Evolutionary conservation across 1,140 invertebrate species (phyloP).

Genomic region (Drosophila mauritiana): DNA sequence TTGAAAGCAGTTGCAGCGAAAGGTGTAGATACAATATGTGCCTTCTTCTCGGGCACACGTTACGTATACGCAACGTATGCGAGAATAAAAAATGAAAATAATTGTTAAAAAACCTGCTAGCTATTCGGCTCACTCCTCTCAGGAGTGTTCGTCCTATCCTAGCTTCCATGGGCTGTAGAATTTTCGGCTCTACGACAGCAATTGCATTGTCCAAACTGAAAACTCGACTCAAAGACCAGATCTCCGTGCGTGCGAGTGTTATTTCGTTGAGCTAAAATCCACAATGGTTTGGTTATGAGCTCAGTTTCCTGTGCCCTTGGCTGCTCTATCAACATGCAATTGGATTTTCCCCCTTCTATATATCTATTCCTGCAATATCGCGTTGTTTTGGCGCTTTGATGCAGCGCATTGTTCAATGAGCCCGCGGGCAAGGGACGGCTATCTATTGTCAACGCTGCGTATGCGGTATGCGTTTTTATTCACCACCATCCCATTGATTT

Average conservation of each 20-base stretch:
- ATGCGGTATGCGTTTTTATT: constrained; percentile 64
- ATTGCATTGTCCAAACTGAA: constrained; percentile 14
- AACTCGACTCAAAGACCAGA: background rate
- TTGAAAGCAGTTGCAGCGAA: background rate
- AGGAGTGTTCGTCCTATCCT: constrained; percentile 5
- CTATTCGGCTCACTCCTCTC: background rate
- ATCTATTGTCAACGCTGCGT: constrained; percentile 60
- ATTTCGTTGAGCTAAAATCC: constrained; percentile 23
- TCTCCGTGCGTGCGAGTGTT: constrained; percentile 20
- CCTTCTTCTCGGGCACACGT: background rate
- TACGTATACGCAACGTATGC: background rate
- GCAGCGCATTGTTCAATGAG: constrained; percentile 60
- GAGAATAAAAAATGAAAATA: constrained; percentile 28
- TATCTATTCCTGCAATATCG: constrained; percentile 1
- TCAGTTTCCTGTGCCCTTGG: constrained; percentile 29
- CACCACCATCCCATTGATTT: constrained; percentile 23
- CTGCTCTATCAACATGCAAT: constrained; percentile 55
- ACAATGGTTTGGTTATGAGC: constrained; percentile 31
- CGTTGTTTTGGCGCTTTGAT: constrained; percentile 42
- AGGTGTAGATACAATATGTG: background rate
- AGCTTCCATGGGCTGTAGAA: constrained; percentile 4
- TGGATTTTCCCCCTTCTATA: constrained; percentile 27
- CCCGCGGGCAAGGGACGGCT: constrained; percentile 20
- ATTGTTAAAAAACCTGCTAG: constrained; percentile 36
- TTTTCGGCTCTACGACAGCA: constrained; percentile 8